phyloP scores from a whole-genome alignment of 2,888 invertebrate genomes.

The Andricus curvator region DNA sequence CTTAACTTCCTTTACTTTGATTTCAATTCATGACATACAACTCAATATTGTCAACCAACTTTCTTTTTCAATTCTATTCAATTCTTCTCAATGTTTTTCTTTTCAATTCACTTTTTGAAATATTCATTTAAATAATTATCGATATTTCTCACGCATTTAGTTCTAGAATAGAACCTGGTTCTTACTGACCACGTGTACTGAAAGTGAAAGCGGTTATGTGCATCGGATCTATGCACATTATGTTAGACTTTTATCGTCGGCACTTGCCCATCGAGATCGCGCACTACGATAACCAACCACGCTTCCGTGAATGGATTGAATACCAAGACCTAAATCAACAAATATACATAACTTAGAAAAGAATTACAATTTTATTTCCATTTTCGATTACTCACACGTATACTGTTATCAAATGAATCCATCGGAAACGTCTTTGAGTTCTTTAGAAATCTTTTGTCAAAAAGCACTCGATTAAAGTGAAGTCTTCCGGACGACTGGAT shows the following conservation, averaged over 20 bases:
- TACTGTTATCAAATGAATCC: background rate
- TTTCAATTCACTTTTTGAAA: background rate
- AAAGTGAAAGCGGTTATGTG: constrained; percentile 69
- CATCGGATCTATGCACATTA: constrained; percentile 35
- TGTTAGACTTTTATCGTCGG: constrained; percentile 16
- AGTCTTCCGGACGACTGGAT: background rate
- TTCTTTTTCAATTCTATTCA: background rate
- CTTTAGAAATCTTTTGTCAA: background rate
- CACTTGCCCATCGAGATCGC: background rate
- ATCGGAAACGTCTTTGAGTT: background rate
- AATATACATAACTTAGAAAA: background rate
- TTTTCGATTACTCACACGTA: constrained; percentile 21
- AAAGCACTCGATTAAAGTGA: background rate
- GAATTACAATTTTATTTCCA: background rate
- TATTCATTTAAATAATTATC: background rate
- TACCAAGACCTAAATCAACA: constrained; percentile 1
- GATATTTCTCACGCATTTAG: constrained; percentile 2
- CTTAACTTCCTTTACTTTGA: background rate
- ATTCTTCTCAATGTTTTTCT: background rate
- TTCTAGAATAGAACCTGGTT: background rate
- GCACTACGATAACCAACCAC: background rate
- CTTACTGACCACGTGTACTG: constrained; percentile 49
- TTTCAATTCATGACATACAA: background rate
- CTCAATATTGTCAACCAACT: background rate
- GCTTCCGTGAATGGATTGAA: constrained; percentile 4